Evolutionary conservation across 2,888 invertebrate species (phyloP).

Genomic region (Ennomos fuscantarius): DNA sequence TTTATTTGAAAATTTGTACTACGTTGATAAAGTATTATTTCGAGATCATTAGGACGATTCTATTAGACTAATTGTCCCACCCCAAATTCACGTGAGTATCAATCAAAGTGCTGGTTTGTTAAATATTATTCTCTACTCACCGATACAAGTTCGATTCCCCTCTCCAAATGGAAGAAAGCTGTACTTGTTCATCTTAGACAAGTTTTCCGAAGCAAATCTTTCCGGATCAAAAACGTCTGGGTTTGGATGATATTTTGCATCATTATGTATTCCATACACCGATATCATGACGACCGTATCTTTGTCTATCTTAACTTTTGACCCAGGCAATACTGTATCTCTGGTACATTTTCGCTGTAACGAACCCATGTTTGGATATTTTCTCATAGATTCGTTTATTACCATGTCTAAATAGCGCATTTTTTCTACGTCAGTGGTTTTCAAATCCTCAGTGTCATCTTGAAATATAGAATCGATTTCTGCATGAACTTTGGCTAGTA

Average conservation of each 20-base stretch:
- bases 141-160: conserved; percentile 79
- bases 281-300: conserved; percentile 49
- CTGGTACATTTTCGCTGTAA: conserved; percentile 59
- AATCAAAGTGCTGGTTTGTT: too few relatives aligned
- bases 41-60: too few relatives aligned
- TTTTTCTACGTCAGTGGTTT: conserved; percentile 59
- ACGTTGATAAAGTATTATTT: too few relatives aligned
- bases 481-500: conserved; percentile 60
- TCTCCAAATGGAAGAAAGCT: conserved; percentile 79
- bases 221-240: conserved; percentile 75
- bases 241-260: conserved; percentile 63
- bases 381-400: conserved; percentile 62
- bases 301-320: conserved; percentile 54
- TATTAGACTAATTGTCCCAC: too few relatives aligned
- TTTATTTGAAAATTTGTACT: too few relatives aligned
- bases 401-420: conserved; percentile 71
- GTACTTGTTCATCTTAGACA: conserved; percentile 53
- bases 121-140: conserved; percentile 52
- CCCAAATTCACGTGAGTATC: too few relatives aligned
- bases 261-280: conserved; percentile 62
- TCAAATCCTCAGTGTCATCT: conserved; percentile 50
- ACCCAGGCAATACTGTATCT: conserved; percentile 54
- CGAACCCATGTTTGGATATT: conserved; percentile 62
- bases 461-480: conserved; percentile 67
- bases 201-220: conserved; percentile 64